These are phyloP conservation scores for Drosophila kanapiae DNA, from an alignment of 1,140 invertebrate genomes.

Conservation along the genomic window DNA sequence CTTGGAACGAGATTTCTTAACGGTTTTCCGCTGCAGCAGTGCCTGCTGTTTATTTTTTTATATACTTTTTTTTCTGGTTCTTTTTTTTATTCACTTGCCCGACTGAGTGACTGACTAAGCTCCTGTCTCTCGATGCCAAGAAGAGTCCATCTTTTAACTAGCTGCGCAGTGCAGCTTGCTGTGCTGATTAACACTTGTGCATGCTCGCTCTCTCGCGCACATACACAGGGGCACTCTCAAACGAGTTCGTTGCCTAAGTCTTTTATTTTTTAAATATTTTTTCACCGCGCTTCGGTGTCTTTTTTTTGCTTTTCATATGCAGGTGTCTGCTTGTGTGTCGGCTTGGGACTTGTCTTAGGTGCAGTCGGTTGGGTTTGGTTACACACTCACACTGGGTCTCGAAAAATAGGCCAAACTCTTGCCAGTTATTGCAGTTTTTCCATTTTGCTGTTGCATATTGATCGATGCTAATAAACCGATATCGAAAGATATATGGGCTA, in stretches of 20 bases:
- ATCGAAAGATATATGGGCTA: constrained; percentile 31
- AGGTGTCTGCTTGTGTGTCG: constrained; percentile 43
- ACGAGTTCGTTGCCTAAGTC: constrained; percentile 83
- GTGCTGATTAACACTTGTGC: constrained; percentile 76
- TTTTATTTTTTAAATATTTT: constrained; percentile 74
- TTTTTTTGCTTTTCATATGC: constrained; percentile 25
- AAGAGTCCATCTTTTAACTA: constrained; percentile 62
- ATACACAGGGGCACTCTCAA: constrained; percentile 47
- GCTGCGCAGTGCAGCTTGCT: constrained; percentile 70
- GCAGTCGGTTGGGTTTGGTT: constrained; percentile 38
- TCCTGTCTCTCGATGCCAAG: constrained; percentile 24
- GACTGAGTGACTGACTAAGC: constrained; percentile 52
- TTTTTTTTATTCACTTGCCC: constrained; percentile 45
- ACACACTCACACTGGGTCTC: constrained; percentile 16
- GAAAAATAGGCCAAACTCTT: constrained; percentile 73
- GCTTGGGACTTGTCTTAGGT: constrained; percentile 46
- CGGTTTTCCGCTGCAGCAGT: constrained; percentile 60
- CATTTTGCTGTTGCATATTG: constrained; percentile 44
- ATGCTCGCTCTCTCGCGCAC: constrained; percentile 29
- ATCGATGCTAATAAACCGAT: constrained; percentile 28
- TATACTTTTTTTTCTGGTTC: constrained; percentile 4
- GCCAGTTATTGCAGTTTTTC: constrained; percentile 51
- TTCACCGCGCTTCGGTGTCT: constrained; percentile 41
- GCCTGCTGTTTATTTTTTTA: constrained; percentile 26
- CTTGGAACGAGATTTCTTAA: constrained; percentile 76